Conservation (phyloP, 1,140 invertebrate genomes). For the Solenopsis invicta region DNA sequence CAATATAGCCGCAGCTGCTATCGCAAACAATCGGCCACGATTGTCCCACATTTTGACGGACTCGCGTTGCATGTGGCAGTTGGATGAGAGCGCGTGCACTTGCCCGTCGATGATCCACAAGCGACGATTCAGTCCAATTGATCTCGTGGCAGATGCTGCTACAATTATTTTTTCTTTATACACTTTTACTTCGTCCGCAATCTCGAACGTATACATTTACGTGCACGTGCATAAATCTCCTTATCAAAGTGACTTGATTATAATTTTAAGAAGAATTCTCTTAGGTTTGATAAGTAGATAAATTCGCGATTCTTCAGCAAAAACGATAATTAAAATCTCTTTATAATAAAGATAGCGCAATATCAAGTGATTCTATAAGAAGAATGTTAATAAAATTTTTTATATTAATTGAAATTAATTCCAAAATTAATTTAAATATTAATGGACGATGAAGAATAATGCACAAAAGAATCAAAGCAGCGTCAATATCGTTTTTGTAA, state of each 20-base stretch:
- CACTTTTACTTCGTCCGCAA: conserved; percentile 9
- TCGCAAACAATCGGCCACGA: conserved; percentile 36
- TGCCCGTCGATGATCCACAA: conserved; percentile 8
- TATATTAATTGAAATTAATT: background rate
- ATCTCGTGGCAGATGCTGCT: conserved; percentile 42
- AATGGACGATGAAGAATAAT: background rate
- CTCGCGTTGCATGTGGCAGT: conserved; percentile 37
- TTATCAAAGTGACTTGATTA: background rate
- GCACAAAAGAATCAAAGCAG: background rate
- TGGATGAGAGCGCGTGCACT: background rate
- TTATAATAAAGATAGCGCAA: background rate
- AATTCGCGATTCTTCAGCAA: background rate
- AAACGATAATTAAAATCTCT: background rate
- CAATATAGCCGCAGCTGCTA: conserved; percentile 33
- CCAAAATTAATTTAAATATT: background rate
- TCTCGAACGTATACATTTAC: background rate
- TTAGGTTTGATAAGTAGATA: background rate
- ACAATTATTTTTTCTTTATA: conserved; percentile 57
- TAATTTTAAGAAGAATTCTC: background rate
- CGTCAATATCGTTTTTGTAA: background rate
- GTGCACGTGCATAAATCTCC: background rate
- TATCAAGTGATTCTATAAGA: background rate
- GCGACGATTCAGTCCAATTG: conserved; percentile 4
- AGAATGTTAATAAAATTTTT: background rate
- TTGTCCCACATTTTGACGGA: conserved; percentile 48